Base-by-base conservation (phyloP, 2,797 vertebrate genomes). In the Parambassis ranga region DNA sequence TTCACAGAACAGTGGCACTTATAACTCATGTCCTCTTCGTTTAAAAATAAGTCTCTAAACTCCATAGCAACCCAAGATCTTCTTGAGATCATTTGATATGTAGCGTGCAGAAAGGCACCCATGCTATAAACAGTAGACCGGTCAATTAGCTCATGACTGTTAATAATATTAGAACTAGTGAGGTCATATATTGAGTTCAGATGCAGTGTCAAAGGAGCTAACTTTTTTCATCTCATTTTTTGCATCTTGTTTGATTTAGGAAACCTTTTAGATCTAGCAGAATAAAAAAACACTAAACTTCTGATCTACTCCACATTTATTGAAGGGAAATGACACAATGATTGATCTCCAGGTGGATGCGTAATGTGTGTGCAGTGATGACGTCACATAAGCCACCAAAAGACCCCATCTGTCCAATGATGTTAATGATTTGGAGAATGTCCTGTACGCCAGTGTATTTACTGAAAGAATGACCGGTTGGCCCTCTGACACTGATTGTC, bases 1-100 rank as follows among this genome's bases (percentile, higher is more conserved):
- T 88, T 84, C 36, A 15, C 82, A 83, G 84, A 83, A 82, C 74
- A 69, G 77, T 67, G 58, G 79, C 48, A 26, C 62, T 70, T 62
- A 68, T 71, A 84, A 74, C 78, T 83, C 66, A 72, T 51, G 72
- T 57, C 67, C 23, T 61, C 51, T n/a, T 11, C 15, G 61, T 85
- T 82, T 89, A 85, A 84, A 87, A 90, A 88, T 89, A 88, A 76
- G 47, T 20, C 30, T 23, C 43, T 7, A 52, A 78, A 70, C 31
- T 65, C 73, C 79, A 82, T 75, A 58, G 79, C 77, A 89, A 91
- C 85, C 9, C 47, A 62, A 66, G 65, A 71, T 81, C 65, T 71
- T 84, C 60, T 53, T 5, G 11, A 47, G 64, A 75, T 38, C 55
- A 84, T 50, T 32, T 74, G 59, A 87, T 77, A 80, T 22, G 35